Evolutionary conservation across 2,888 invertebrate genomes (phyloP).

Genomic region (Eupithecia abbreviata): DNA sequence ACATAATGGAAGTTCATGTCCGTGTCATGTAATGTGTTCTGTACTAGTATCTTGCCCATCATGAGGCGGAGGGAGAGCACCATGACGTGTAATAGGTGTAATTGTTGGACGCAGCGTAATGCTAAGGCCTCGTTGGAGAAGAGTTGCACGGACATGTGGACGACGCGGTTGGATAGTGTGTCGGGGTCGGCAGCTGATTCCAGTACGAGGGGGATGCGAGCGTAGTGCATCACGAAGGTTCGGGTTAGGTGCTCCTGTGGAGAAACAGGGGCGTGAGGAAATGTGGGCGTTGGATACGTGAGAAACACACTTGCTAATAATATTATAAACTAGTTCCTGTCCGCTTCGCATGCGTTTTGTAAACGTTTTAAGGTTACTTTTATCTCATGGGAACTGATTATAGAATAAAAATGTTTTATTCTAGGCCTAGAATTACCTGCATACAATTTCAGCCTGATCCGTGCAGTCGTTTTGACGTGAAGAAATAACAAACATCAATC

Average conservation of each 20-base stretch:
- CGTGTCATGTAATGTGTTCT: slow-evolving; percentile 92
- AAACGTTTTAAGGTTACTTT: too few relatives aligned
- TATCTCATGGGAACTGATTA: too few relatives aligned
- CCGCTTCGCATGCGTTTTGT: too few relatives aligned
- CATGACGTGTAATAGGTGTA: slow-evolving; percentile 96
- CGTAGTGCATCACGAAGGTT: slow-evolving; percentile 98
- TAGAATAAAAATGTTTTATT: too few relatives aligned
- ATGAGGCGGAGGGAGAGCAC: slow-evolving; percentile 93
- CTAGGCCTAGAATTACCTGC: too few relatives aligned
- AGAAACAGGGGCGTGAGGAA: background rate
- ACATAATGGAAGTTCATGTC: slow-evolving; percentile 93
- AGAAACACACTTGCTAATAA: too few relatives aligned
- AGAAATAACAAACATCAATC: too few relatives aligned
- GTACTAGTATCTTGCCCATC: slow-evolving; percentile 96
- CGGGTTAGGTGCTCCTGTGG: slow-evolving; percentile 94
- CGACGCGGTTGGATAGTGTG: slow-evolving; percentile 96
- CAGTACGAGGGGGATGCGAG: slow-evolving; percentile 95
- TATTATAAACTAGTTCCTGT: too few relatives aligned
- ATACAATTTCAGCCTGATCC: too few relatives aligned
- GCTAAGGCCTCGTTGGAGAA: slow-evolving; percentile 97
- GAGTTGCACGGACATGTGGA: slow-evolving; percentile 98
- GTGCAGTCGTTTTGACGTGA: too few relatives aligned
- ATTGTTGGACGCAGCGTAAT: slow-evolving; percentile 94
- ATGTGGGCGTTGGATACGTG: background rate
- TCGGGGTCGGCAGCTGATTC: slow-evolving; percentile 94